Evolutionary conservation across 92 coral and sea anemone species (phyloP), one percentile per base, ranked within the genome.

Genomic region (Porites evermanni): DNA sequence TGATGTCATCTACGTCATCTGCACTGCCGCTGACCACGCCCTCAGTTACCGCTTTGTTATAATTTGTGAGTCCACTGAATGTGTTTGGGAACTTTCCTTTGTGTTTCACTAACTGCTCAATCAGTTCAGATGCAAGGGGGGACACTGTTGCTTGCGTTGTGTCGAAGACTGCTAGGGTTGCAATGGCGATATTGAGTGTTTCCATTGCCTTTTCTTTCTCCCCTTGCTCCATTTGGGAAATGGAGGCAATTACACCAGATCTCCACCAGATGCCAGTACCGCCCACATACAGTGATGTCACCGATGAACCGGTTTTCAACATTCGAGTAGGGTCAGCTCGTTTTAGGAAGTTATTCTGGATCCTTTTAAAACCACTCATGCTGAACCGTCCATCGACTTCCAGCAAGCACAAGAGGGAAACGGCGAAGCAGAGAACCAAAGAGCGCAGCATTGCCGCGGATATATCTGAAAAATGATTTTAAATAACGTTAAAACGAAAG

Each of bases 241-340:
- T 72, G 58, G 77, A n/a, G 47, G 47, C 47, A 38, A 38, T 38
- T 0, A 38, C 47, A 38, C 47, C 47, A 38, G 47, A 38, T 38
- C 47, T 38, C 47, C 47, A 38, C 47, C 47, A 38, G 47, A 38
- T 38, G 47, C 47, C 47, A 38, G 47, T 9, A 51, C 77, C 77
- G 2, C 77, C 77, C 21, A 51, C 21, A 20, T 32, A 32, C 77
- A 72, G 77, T 9, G 17, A 12, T 17, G 17, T 17, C 64, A 12
- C 13, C 64, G 64, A 59, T 59, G 64, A 59, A 59, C 77, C 77
- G 8, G 77, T 72, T 72, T 72, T 21, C 77, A 72, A 72, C 77
- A 72, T 72, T 72, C 77, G 77, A 72, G 16, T 72, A n/a, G 77
- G 77, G 16, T 72, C 77, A 72, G 77, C 77, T 19, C 77, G 54